Evolutionary conservation across 2,888 invertebrate genomes (phyloP), one percentile per base, ranked within the genome.

Genomic region (Drosophila eohydei): DNA sequence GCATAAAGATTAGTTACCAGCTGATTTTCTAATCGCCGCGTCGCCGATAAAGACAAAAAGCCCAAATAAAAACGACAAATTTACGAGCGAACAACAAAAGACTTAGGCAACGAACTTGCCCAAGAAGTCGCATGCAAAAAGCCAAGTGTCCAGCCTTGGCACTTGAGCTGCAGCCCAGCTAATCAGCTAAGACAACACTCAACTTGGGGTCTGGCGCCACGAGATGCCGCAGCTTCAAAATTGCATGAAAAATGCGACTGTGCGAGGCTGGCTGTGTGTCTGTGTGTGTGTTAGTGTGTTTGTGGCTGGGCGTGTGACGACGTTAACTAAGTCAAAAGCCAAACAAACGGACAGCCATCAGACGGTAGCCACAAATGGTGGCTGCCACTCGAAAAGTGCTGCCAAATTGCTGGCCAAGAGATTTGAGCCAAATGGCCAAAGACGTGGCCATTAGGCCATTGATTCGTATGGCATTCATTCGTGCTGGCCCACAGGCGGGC

Each of bases 261-360:
- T 74, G 21, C 58, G 50, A 16, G 16, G 46, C 32, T 38, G 32
- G 55, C 57, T 16, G 26, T 34, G 41, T 32, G 44, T 50, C 38
- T 70, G 59, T 48, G 50, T 48, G 38, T 40, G 36, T 56, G 38
- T 38, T 30, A 50, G 46, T 71, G 63, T 62, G 38, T 36, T 26
- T 36, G 41, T 56, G 62, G 65, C 61, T 61, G 56, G 78, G 74
- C 64, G 61, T 61, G 63, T 59, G 65, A 68, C 70, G 44, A 78
- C 61, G 84, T 70, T 87, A 85, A 89, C 84, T 87, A 89, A 85
- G 80, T 77, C 77, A 74, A 89, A 89, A 87, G 77, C 73, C 89
- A 88, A 90, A 85, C 85, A 87, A 87, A 80, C 81, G 80, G 82
- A 82, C 87, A 90, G 83, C 82, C 91, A 83, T 85, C 85, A 90